Base-by-base conservation (phyloP, 35 echinoderm and acorn worm species). In the Ophiothrix spiculata region DNA sequence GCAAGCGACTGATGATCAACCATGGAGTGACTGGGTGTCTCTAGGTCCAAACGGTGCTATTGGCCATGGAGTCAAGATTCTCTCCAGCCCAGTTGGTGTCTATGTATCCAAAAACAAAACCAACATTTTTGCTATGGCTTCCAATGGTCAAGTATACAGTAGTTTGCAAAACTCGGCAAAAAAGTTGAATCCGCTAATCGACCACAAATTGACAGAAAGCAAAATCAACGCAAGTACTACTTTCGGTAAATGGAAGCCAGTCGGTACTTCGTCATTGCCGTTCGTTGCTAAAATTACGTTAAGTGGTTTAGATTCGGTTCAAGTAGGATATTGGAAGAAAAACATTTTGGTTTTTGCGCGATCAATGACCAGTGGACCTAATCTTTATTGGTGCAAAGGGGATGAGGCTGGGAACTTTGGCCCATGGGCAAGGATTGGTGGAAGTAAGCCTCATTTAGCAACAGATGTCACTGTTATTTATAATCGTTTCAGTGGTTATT, bases 311-410 rank as follows among this genome's bases (percentile, higher is more conserved):
- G 91, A 93, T 49, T 88, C 91, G 3, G 45, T 93, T 29, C 37
- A 64, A 23, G 46, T 80, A 16, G 36, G 46, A 23, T 33, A 31
- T 6, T 88, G 77, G 13, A 88, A 83, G 35, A 80, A 84, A 31
- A 38, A 84, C 33, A 39, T 93, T 76, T 39, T 88, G 39, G 86
- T 93, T 1, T 93, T 93, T 46, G 86, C 91, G 41, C 86, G 91
- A 21, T 88, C 91, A 69, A 38, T 93, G 13, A 78, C 64, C 56
- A 54, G 49, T 31, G 74, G 29, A 1, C 88, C 91, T 39, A 77
- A 63, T 76, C 76, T 93, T 0, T 93, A 69, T 75, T 88, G 86
- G 91, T 83, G 91, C 80, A 78, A 85, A 88, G 76, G 80, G 75
- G 86, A 76, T 60, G 69, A 40, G 23, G 19, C 37, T 25, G 54